Conservation (phyloP, 2,888 invertebrate genomes). For the Orthosia gothica region DNA sequence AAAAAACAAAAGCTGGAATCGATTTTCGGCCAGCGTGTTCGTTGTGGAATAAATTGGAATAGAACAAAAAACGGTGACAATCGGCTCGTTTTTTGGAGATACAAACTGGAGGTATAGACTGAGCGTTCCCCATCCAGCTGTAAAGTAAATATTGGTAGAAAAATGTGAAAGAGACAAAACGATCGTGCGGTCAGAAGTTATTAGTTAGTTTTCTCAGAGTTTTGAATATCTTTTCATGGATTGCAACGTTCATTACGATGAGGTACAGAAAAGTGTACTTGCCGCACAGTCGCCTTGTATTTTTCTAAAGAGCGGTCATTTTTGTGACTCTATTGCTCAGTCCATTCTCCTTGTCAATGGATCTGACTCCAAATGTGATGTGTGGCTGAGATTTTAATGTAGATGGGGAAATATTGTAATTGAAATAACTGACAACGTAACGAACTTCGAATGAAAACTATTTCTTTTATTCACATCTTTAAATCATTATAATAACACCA, state of each 20-base stretch:
- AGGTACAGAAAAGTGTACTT: background rate
- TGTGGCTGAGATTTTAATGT: constrained; percentile 3
- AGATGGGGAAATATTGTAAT: background rate
- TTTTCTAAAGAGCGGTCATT: background rate
- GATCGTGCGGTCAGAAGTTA: too few relatives aligned
- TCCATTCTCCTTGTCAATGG: background rate
- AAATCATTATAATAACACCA: too few relatives aligned
- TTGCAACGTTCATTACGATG: background rate
- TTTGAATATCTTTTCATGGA: background rate
- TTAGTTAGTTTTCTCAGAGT: background rate
- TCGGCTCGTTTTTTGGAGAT: constrained; percentile 19
- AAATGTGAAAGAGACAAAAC: background rate
- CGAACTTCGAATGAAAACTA: background rate
- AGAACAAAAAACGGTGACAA: constrained; percentile 47
- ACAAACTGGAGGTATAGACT: background rate
- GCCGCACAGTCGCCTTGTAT: background rate
- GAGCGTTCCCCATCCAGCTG: background rate
- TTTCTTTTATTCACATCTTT: background rate
- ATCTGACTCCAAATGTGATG: too few relatives aligned
- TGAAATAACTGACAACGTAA: too few relatives aligned
- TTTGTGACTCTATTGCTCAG: background rate
- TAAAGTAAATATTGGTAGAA: too few relatives aligned
- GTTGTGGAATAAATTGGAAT: constrained; percentile 52
- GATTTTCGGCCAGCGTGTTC: constrained; percentile 37
- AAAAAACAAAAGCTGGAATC: constrained; percentile 49